Conservation (phyloP, 2,113 vertebrate species). For the Cettia cetti region DNA sequence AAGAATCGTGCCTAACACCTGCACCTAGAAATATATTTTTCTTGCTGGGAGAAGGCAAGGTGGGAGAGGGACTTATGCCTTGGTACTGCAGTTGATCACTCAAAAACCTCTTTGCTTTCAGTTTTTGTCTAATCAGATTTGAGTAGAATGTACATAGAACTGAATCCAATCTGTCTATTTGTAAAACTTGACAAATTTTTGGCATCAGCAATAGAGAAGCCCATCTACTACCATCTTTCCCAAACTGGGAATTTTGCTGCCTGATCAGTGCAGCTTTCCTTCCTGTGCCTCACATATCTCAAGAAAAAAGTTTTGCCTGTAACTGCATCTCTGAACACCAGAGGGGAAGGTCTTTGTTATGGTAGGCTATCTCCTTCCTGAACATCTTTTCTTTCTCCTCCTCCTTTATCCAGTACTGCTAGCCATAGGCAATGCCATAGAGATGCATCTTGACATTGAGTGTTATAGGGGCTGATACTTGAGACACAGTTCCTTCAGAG, state of each 20-base stretch:
- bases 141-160: background rate
- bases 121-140: background rate
- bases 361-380: background rate
- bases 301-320: background rate
- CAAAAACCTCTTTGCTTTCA: background rate
- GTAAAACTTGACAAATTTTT: background rate
- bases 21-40: background rate
- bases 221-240: background rate
- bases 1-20: background rate
- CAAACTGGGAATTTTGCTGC: background rate
- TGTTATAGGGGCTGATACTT: background rate
- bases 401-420: background rate
- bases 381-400: background rate
- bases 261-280: background rate
- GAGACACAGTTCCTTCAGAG: conserved; percentile 7
- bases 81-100: background rate
- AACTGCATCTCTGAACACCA: background rate
- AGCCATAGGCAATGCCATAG: background rate
- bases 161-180: background rate
- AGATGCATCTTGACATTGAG: background rate
- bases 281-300: background rate
- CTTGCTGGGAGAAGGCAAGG: background rate
- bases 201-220: background rate
- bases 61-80: background rate
- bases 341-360: background rate